Base-by-base conservation (phyloP, 2,797 vertebrate species). In the Gadopsis bispinosus region DNA sequence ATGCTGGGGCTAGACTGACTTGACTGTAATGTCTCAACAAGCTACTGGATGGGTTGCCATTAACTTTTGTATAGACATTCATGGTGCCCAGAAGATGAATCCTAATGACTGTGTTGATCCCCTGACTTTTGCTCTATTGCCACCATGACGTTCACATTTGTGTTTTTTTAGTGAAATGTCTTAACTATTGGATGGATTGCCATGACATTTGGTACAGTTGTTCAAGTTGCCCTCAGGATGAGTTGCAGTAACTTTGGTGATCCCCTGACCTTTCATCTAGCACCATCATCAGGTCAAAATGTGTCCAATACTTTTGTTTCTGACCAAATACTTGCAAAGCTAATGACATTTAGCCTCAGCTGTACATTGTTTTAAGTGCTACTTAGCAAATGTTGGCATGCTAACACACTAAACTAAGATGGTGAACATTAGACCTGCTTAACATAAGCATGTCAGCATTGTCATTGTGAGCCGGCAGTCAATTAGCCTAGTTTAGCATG, bases 21-120 rank as follows among this genome's bases (percentile, higher is more conserved):
- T 19, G 17, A 47, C 45, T 7, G 47, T 20, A 48, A 48, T 20
- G 33, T 69, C 10, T 50, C 10, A 62, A 22, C 58, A 19, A 60
- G 62, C 45, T 17, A 11, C 1, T 3, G n/a, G 22, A 47, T 43
- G 19, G 48, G 45, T 5, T 35, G 41, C 26, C 3, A 33, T 66
- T 14, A 74, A 33, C 31, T 68, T 73, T 50, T 31, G 31, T 20
- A 45, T 7, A 9, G 17, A 76, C n/a, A 58, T 51, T 54, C 17
- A 74, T 29, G 53, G n/a, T 22, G 20, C 20, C 29, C 5, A 43
- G 29, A 56, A 39, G 29, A 55, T 60, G 22, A 58, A 69, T 9
- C 65, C 0, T 10, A 0, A 3, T 0, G 9, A 51, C 53, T 1
- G 35, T 22, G 4, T 0, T 73, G 20, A 68, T 41, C 37, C 10